Base-by-base conservation (phyloP, 2,797 vertebrate species). In the Pipistrellus pipistrellus region DNA sequence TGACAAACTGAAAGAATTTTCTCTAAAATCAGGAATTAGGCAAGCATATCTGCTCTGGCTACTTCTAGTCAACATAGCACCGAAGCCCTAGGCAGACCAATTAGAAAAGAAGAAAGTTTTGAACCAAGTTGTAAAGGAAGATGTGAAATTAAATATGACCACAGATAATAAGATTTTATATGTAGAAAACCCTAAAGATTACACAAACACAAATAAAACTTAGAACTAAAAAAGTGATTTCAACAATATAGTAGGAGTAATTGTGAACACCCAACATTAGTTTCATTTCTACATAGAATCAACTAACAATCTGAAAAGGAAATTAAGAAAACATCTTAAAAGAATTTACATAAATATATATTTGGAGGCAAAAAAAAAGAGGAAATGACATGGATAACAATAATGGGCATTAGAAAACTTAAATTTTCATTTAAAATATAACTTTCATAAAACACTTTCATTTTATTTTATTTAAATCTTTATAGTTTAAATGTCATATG, bases 351-450 rank as follows among this genome's bases (percentile, higher is more conserved):
- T 80, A 32, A 83, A 57, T 62, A 44, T 68, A 59, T 80, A 12
- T 66, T 89, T 84, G 41, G 17, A 71, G 80, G 27, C 41, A 41
- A 82, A 78, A 83, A 83, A 78, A 69, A 41, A 5, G 12, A 78
- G 8, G 18, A 76, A 77, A 76, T 51, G 78, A 27, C 20, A 55
- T 72, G 32, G 25, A 17, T 23, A 32, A 72, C 27, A 25, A 90
- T 66, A 84, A 44, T 62, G 38, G 32, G 6, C 4, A 87, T 51
- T 91, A 32, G 20, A 51, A 20, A 85, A 41, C 55, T 62, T 55
- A 23, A 83, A 23, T n/a, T 92, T 68, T 84, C 17, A 57, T 46
- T 76, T 62, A 64, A 89, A 84, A 62, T 46, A 32, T 85, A 90
- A 71, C 4, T 88, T 69, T 83, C 3, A 71, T 72, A 88, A 71